Evolutionary conservation across 2,888 invertebrate species (phyloP).

Genomic region (Psococerastis gibbosa): DNA sequence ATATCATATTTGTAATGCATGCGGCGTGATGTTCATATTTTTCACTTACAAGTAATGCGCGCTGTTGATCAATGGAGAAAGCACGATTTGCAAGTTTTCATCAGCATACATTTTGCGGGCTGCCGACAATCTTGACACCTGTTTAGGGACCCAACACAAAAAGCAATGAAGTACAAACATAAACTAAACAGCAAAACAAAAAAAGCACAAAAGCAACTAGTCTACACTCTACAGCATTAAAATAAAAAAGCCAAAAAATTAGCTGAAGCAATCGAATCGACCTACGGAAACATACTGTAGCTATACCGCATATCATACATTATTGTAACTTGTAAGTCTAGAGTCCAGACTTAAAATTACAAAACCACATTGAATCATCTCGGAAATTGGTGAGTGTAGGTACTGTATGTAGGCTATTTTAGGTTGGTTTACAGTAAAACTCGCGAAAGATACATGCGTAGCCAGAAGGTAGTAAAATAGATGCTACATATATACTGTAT

Average conservation of each 20-base stretch:
- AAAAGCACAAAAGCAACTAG: not conserved
- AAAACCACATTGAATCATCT: too few species aligned
- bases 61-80: slow-evolving; percentile 15
- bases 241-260: not conserved
- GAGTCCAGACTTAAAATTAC: too few species aligned
- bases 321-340: too few species aligned
- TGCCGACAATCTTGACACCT: not conserved
- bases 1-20: too few species aligned
- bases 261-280: not conserved
- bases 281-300: too few species aligned
- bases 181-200: not conserved
- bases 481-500: too few species aligned
- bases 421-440: too few species aligned
- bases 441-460: too few species aligned
- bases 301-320: too few species aligned
- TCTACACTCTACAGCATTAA: not conserved
- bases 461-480: too few species aligned
- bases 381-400: too few species aligned
- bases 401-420: too few species aligned
- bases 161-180: slow-evolving; percentile 1
- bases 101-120: not conserved
- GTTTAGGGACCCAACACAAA: not conserved
- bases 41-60: not conserved
- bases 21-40: not conserved
- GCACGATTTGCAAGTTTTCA: slow-evolving; percentile 14